A percentile compares a stretch with the other conserved stretches of the same genome.
phyloP scores from a whole-genome alignment of 2,888 invertebrate genomes.

The Lapara coniferarum region DNA sequence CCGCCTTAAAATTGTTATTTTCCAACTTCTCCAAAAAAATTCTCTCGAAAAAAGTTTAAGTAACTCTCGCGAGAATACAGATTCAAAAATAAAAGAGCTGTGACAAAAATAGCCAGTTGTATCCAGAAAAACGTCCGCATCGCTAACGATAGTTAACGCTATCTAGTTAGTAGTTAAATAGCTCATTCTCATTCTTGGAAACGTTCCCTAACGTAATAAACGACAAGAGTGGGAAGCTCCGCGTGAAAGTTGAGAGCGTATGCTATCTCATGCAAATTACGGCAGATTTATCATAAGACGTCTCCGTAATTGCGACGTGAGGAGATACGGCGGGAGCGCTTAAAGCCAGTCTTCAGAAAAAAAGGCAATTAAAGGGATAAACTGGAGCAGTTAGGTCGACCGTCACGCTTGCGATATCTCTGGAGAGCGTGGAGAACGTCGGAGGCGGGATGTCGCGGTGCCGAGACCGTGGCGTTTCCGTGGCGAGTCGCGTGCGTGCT shows the following conservation, averaged over 20 bases:
- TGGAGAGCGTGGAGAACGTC: slow-evolving; percentile 49
- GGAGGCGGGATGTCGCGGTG: slow-evolving; percentile 41
- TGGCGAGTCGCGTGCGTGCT: slow-evolving; percentile 57
- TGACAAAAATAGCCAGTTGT: slow-evolving; percentile 46
- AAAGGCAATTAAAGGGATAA: slow-evolving; percentile 83
- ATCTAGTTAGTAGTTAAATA: slow-evolving; percentile 79
- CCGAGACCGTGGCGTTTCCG: slow-evolving; percentile 23
- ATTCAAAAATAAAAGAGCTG: slow-evolving; percentile 43
- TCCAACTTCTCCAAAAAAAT: slow-evolving; percentile 58
- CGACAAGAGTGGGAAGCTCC: slow-evolving; percentile 80
- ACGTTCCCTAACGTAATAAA: slow-evolving; percentile 81
- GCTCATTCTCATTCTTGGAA: slow-evolving; percentile 81
- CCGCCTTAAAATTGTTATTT: slow-evolving; percentile 68
- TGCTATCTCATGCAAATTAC: slow-evolving; percentile 84
- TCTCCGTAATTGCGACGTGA: slow-evolving; percentile 83
- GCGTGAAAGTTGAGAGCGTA: slow-evolving; percentile 83
- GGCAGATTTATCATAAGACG: slow-evolving; percentile 83
- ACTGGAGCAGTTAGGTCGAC: slow-evolving; percentile 78
- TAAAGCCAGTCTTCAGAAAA: slow-evolving; percentile 79
- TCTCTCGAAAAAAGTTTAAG: slow-evolving; percentile 47
- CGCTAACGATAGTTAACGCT: slow-evolving; percentile 66
- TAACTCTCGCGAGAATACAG: slow-evolving; percentile 41
- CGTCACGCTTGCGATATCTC: slow-evolving; percentile 75
- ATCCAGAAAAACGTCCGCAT: slow-evolving; percentile 50
- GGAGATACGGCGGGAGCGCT: slow-evolving; percentile 79